These are phyloP conservation scores for Nemurella pictetii DNA, from an alignment of 2,888 invertebrate species.

Conservation along the genomic window DNA sequence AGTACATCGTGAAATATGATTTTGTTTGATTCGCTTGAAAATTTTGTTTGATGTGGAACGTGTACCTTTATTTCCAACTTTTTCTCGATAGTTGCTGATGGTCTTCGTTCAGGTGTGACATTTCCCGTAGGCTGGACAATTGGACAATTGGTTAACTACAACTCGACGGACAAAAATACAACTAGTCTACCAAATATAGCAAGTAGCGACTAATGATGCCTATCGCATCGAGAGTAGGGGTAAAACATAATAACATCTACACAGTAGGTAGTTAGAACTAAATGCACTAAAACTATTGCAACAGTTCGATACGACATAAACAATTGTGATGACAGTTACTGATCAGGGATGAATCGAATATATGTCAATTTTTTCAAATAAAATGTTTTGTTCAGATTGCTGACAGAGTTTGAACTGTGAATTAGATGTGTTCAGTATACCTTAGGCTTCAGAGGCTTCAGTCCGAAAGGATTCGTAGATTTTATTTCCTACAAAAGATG, in stretches of 20 bases:
- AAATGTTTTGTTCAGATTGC: not conserved
- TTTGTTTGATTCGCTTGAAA: not conserved
- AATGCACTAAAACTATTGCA: not conserved
- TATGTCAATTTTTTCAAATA: not conserved
- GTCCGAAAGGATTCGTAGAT: slow-evolving; percentile 18
- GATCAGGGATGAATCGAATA: not conserved
- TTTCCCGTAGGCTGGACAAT: not conserved
- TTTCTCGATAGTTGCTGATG: slow-evolving; percentile 24
- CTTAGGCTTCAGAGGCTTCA: slow-evolving; percentile 24
- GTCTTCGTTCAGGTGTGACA: slow-evolving; percentile 7
- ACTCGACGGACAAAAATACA: not conserved
- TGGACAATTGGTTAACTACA: not conserved
- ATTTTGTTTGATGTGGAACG: not conserved
- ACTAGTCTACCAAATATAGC: not conserved
- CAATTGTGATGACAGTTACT: not conserved
- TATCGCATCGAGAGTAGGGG: not conserved
- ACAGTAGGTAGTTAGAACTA: not conserved
- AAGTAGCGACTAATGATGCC: not conserved
- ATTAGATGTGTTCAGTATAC: not conserved
- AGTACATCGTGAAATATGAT: too few relatives aligned
- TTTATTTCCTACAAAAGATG: slow-evolving; percentile 30
- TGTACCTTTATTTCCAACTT: slow-evolving; percentile 26
- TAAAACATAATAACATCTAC: not conserved
- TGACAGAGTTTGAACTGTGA: not conserved
- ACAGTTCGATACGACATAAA: not conserved